phyloP scores from a whole-genome alignment of 2,797 vertebrate species.

The Kryptolebias ocellatus region DNA sequence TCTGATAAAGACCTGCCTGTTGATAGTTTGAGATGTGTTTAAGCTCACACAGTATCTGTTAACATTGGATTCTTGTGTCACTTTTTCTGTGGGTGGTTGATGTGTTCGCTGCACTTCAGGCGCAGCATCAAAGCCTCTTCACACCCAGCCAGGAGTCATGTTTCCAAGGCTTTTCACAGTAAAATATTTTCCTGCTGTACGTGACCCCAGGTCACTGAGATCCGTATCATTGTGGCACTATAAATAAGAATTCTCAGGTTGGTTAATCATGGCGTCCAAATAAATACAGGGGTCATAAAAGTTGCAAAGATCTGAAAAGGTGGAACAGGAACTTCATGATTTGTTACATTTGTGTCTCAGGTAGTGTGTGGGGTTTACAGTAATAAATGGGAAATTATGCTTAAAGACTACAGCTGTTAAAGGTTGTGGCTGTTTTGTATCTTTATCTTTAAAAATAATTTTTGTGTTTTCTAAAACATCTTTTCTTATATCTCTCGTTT shows the following conservation, averaged over 20 bases:
- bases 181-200: neutral
- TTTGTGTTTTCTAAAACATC: neutral
- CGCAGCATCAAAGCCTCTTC: constrained; percentile 35
- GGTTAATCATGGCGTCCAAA: constrained; percentile 19
- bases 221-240: constrained; percentile 14
- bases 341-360: too few species aligned
- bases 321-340: neutral
- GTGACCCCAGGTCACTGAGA: constrained; percentile 29
- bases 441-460: neutral
- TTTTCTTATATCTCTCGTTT: neutral
- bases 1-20: constrained; percentile 21
- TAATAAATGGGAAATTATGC: neutral
- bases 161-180: constrained; percentile 40
- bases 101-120: constrained; percentile 55
- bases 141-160: constrained; percentile 42
- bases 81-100: constrained; percentile 43
- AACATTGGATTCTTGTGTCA: constrained; percentile 50
- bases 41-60: constrained; percentile 56
- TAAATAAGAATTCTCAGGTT: constrained; percentile 6
- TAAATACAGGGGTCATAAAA: constrained; percentile 4
- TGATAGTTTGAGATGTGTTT: constrained; percentile 43
- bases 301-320: constrained; percentile 14
- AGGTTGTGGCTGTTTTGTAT: neutral
- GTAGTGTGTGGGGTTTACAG: too few species aligned
- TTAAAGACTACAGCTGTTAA: neutral